A percentile compares a stretch with the other conserved stretches of the same genome.
Conservation (phyloP, 2,797 vertebrate genomes). For the Coreius guichenoti region DNA sequence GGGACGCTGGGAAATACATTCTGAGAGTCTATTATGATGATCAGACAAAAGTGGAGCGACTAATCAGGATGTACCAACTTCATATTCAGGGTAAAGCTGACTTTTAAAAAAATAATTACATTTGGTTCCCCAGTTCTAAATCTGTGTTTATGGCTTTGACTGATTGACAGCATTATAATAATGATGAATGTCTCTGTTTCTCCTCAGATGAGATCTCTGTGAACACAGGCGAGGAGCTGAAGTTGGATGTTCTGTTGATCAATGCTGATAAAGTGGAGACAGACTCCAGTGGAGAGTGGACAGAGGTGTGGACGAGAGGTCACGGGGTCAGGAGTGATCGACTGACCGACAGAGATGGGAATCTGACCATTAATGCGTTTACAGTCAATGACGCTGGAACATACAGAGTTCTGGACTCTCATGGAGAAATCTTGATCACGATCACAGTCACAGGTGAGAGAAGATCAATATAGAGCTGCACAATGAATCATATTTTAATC, state of each 20-base stretch:
- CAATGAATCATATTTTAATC: too few species aligned
- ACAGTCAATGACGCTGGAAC: background rate
- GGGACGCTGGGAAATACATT: too few species aligned
- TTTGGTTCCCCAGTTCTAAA: too few species aligned
- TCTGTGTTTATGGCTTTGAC: too few species aligned
- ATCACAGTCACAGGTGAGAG: background rate
- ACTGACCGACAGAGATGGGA: accelerated
- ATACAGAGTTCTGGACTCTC: background rate
- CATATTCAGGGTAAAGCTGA: too few species aligned
- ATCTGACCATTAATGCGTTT: background rate
- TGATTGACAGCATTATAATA: background rate
- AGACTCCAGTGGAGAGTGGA: background rate
- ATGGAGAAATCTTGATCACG: background rate
- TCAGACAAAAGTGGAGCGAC: too few species aligned
- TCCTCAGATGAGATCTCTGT: background rate
- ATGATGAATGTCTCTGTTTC: background rate
- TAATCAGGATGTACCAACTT: too few species aligned
- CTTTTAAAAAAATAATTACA: too few species aligned
- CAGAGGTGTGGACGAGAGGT: background rate
- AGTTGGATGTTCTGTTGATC: background rate
- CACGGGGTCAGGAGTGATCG: background rate
- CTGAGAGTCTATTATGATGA: too few species aligned
- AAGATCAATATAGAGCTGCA: too few species aligned
- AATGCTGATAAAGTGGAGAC: background rate
- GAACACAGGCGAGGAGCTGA: accelerated